Conservation (phyloP, 2,113 vertebrate genomes). For the Saimiri boliviensis region DNA sequence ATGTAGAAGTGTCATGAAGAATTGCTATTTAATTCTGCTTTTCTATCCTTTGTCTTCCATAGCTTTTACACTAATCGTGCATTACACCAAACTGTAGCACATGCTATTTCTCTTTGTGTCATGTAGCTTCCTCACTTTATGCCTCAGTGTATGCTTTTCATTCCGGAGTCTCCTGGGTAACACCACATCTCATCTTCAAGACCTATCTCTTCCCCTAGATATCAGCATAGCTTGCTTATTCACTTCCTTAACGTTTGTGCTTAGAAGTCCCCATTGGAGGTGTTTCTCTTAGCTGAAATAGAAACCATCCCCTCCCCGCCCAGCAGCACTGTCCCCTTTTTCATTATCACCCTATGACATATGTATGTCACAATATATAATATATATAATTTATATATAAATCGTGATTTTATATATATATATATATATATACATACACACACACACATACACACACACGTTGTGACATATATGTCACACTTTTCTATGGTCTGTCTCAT, state of each 20-base stretch:
- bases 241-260: neutral
- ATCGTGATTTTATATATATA: too few species aligned
- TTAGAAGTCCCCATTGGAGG: neutral
- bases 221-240: neutral
- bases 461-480: neutral
- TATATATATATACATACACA: neutral
- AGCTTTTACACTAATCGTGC: neutral
- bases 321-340: neutral
- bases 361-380: too few species aligned
- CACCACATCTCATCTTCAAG: neutral
- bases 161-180: neutral
- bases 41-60: neutral
- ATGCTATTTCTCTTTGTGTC: neutral
- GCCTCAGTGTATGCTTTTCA: neutral
- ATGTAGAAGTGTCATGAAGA: neutral
- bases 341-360: neutral
- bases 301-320: fast-evolving
- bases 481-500: neutral
- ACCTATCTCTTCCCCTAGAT: neutral
- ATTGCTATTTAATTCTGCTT: neutral
- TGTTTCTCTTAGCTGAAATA: neutral
- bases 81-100: neutral
- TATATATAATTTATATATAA: too few species aligned
- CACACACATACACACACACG: neutral
- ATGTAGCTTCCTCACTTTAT: neutral